These are phyloP conservation scores for Microplitis manilae DNA, from an alignment of 2,888 invertebrate genomes.

Conservation along the genomic window DNA sequence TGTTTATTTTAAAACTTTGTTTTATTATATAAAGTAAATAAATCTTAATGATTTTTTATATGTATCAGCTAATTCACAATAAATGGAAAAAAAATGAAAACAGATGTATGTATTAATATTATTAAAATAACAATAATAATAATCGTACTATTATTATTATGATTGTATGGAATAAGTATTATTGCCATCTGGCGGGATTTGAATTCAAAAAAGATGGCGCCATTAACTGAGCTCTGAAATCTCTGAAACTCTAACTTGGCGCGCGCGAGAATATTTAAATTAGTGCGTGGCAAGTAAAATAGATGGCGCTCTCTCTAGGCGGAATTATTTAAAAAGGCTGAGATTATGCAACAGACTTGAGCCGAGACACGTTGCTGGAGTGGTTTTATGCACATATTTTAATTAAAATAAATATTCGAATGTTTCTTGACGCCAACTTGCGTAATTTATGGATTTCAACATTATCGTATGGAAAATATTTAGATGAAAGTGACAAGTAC, in stretches of 20 bases:
- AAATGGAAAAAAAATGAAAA: no score
- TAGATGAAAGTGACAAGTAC: slow-evolving; percentile 23
- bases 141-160: no score
- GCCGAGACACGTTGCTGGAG: neutral
- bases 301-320: neutral
- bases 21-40: no score
- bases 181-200: neutral
- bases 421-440: neutral
- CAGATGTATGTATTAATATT: no score
- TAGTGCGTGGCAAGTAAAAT: neutral
- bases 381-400: neutral
- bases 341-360: neutral
- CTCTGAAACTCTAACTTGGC: no score
- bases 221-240: neutral
- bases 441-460: neutral
- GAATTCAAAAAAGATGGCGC: neutral
- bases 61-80: no score
- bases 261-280: neutral
- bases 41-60: no score
- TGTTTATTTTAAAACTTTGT: no score
- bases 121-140: no score
- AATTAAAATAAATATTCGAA: slow-evolving; percentile 10
- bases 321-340: neutral
- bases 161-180: no score
- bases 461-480: slow-evolving; percentile 19